Percentiles rank a stretch among this genome's conserved stretches.
phyloP scores from a whole-genome alignment of 2,888 invertebrate species.

The Aleiodes leptofemur region DNA sequence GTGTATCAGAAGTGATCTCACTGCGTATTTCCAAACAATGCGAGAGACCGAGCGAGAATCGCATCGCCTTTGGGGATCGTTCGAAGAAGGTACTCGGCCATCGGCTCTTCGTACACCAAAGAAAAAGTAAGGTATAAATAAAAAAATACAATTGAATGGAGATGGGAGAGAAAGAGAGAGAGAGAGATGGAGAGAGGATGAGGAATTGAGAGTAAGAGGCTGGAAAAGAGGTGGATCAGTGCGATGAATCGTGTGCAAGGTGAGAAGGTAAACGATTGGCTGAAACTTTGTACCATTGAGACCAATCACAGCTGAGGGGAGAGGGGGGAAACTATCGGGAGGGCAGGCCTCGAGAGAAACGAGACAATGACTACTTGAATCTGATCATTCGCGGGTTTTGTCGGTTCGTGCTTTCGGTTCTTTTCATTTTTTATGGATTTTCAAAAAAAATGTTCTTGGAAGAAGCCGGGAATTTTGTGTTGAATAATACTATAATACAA shows the following conservation, averaged over 20 bases:
- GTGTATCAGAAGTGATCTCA: conserved; percentile 61
- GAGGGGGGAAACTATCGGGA: conserved; percentile 11
- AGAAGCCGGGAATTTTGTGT: too few species aligned
- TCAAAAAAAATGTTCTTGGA: background rate
- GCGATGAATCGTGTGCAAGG: conserved; percentile 59
- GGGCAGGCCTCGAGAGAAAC: conserved; percentile 31
- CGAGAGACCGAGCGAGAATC: conserved; percentile 59
- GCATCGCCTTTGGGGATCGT: conserved; percentile 57
- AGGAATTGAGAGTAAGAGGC: conserved; percentile 47
- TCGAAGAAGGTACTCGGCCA: conserved; percentile 46
- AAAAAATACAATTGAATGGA: conserved; percentile 42
- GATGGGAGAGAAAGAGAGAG: conserved; percentile 43
- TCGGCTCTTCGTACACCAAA: conserved; percentile 45
- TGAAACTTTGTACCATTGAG: conserved; percentile 63
- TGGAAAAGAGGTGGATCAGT: conserved; percentile 54
- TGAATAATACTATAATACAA: too few species aligned
- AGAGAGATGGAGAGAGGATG: conserved; percentile 46
- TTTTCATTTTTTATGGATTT: background rate
- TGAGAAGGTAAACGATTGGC: conserved; percentile 69
- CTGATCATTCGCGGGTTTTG: too few species aligned
- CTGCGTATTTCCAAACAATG: conserved; percentile 74
- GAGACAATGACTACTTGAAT: background rate
- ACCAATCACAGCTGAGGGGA: conserved; percentile 62
- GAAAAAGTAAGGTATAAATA: conserved; percentile 39
- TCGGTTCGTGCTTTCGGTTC: background rate